Percentiles rank a stretch among this genome's conserved stretches.
Conservation (phyloP, 2,797 vertebrate species). For the Poecilia wingei region DNA sequence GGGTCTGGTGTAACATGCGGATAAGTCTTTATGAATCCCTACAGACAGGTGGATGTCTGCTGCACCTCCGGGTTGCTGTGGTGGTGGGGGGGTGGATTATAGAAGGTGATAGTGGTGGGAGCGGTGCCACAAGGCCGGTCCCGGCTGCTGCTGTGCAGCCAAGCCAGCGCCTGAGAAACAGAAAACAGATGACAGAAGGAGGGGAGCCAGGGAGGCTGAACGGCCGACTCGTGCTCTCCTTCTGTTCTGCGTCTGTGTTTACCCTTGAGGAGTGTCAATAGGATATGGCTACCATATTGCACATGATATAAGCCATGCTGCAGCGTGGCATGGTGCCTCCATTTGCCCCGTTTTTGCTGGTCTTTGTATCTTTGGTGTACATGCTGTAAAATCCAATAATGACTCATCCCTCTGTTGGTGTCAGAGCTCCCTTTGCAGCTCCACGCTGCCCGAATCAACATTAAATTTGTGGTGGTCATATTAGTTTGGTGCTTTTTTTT, state of each 20-base stretch:
- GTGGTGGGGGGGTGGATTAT: conserved; percentile 60
- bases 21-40: conserved; percentile 39
- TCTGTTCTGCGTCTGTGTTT: conserved; percentile 72
- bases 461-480: conserved; percentile 6
- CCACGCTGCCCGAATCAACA: conserved; percentile 1
- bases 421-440: conserved; percentile 15
- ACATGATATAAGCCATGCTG: conserved; percentile 49
- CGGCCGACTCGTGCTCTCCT: conserved; percentile 58
- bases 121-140: conserved; percentile 49
- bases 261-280: conserved; percentile 68
- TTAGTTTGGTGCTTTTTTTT: neutral
- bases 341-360: conserved; percentile 39
- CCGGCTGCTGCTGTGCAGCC: conserved; percentile 75
- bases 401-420: conserved; percentile 30
- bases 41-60: conserved; percentile 73
- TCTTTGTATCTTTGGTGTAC: conserved; percentile 37
- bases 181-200: conserved; percentile 77
- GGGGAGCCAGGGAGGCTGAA: conserved; percentile 42
- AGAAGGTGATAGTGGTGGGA: conserved; percentile 68
- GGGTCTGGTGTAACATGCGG: conserved; percentile 29
- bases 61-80: conserved; percentile 59
- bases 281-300: conserved; percentile 68
- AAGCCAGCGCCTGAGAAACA: conserved; percentile 68
- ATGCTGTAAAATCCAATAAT: conserved; percentile 31
- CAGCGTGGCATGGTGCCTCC: conserved; percentile 30